Evolutionary conservation across 2,888 invertebrate species (phyloP), one percentile per base, ranked within the genome.

Genomic region (Pasiphila rectangulata): DNA sequence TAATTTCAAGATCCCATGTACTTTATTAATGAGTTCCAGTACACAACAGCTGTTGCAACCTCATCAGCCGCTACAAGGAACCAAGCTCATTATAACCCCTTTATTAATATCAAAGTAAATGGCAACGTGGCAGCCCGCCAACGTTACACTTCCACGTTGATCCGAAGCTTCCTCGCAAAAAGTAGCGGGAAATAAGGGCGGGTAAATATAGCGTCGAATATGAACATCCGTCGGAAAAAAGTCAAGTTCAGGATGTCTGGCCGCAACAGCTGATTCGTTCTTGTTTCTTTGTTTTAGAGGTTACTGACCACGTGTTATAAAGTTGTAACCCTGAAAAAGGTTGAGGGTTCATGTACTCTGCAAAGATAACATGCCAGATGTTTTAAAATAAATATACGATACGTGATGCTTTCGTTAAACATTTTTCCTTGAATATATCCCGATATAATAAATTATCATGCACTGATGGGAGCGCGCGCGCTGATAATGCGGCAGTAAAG

Each of bases 61-160:
- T n/a, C 19, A 36, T 36, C 21, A 37, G 23, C n/a, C n/a, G 16
- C 15, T 17, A 27, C 23, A 34, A 37, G 29, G 25, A 42, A 29
- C 19, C 15, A 34, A 29, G 30, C 34, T 21, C 9, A 24, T 29
- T 19, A 47, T 24, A 41, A 12, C 35, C 39, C 48, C 39, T 27
- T 40, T 37, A 54, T 51, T 50, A 48, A 48, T 51, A 52, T 51
- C 46, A 49, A 43, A 51, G 25, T 29, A 29, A 51, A 50, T 39
- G 50, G 16, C 51, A 46, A 9, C 6, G 13, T 56, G 57, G 57
- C 55, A 16, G 2, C n/a, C 2, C 25, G 54, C 58, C 58, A 58
- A 48, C 2, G 27, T 4, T 25, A 10, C 43, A 39, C 37, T 38
- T n/a, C n/a, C n/a, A n/a, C 46, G 45, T 49, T 25, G 46, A 44